Evolutionary conservation across 1,140 invertebrate genomes (phyloP).

Genomic region (Trachymyrmex septentrionalis): DNA sequence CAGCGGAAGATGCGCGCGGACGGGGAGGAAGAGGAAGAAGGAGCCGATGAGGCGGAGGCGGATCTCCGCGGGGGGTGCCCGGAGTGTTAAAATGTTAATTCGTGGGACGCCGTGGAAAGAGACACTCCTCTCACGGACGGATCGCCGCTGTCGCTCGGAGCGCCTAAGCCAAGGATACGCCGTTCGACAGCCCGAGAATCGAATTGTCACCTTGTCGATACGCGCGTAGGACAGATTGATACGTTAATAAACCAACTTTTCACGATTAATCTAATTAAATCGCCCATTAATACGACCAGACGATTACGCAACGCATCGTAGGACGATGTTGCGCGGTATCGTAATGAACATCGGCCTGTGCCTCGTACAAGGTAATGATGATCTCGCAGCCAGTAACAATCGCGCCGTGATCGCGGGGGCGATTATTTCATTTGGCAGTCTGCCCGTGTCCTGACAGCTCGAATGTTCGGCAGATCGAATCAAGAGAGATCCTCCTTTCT

Average conservation of each 20-base stretch:
- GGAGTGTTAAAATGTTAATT: conserved; percentile 78
- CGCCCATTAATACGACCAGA: conserved; percentile 18
- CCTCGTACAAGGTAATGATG: conserved; percentile 40
- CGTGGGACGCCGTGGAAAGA: conserved; percentile 50
- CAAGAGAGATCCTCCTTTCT: conserved; percentile 24
- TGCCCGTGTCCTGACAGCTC: conserved; percentile 63
- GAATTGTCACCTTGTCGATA: conserved; percentile 13
- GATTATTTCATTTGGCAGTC: conserved; percentile 72
- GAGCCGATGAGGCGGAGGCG: conserved; percentile 19
- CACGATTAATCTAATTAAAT: conserved; percentile 48
- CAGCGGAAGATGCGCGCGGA: conserved; percentile 29
- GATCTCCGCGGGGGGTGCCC: conserved; percentile 42
- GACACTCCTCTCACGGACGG: neutral
- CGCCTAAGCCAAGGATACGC: neutral
- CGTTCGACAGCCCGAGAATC: conserved; percentile 29
- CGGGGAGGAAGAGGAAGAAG: conserved; percentile 28
- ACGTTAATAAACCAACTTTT: conserved; percentile 19
- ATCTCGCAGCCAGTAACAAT: conserved; percentile 60
- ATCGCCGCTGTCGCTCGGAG: neutral
- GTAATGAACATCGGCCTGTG: conserved; percentile 47
- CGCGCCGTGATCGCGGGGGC: conserved; percentile 70
- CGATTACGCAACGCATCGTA: conserved; percentile 5
- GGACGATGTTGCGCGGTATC: conserved; percentile 39
- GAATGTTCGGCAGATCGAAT: conserved; percentile 70
- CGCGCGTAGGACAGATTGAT: neutral